A percentile compares a stretch with the other conserved stretches of the same genome.
Evolutionary conservation across 2,888 invertebrate species (phyloP).

Genomic region (Hypercompe scribonia): DNA sequence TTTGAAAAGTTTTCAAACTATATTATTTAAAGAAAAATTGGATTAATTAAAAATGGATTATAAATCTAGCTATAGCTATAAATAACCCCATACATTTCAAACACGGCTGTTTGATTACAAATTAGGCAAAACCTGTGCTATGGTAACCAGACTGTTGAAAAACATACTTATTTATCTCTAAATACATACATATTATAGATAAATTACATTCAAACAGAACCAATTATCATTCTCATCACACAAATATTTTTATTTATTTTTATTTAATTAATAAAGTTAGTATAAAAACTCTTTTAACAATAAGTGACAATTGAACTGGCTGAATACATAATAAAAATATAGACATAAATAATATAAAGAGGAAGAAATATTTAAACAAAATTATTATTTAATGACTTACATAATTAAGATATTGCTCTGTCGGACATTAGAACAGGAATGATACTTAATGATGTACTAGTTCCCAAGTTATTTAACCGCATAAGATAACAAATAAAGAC

Average conservation of each 20-base stretch:
- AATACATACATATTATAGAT: too few relatives aligned
- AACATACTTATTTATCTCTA: too few relatives aligned
- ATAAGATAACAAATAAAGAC: conserved; percentile 5
- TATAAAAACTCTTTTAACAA: background rate
- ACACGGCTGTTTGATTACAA: too few relatives aligned
- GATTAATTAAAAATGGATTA: background rate
- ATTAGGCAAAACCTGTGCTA: too few relatives aligned
- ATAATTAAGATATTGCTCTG: background rate
- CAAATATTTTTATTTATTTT: too few relatives aligned
- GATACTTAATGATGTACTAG: background rate
- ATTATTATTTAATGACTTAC: background rate
- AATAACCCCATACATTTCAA: too few relatives aligned
- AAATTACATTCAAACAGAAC: too few relatives aligned
- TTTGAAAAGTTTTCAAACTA: too few relatives aligned
- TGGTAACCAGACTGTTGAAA: too few relatives aligned
- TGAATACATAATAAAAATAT: background rate
- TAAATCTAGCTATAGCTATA: too few relatives aligned
- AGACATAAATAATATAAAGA: background rate
- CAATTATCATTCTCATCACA: too few relatives aligned
- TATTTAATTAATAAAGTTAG: background rate
- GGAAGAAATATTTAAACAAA: background rate
- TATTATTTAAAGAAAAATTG: too few relatives aligned
- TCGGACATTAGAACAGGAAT: background rate
- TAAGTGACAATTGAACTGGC: background rate
- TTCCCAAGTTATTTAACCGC: background rate